phyloP scores from a whole-genome alignment of 2,888 invertebrate species.

The Trichogramma evanescens region DNA sequence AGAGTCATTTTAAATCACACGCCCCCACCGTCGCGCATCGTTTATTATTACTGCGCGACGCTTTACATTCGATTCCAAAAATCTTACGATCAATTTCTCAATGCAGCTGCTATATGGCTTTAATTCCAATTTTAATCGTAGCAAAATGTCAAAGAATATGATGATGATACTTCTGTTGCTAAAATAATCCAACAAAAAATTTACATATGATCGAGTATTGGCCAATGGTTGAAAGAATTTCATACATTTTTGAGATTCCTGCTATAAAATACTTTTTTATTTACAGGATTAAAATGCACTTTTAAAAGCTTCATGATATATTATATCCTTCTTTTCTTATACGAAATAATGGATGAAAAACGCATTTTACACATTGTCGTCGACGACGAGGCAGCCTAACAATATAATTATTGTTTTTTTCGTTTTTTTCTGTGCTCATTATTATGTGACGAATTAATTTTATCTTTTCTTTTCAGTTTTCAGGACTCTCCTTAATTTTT shows the following conservation, averaged over 20 bases:
- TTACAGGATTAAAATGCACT: conserved; percentile 24
- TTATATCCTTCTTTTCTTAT: conserved; percentile 2
- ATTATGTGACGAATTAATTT: conserved; percentile 13
- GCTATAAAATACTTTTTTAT: conserved; percentile 24
- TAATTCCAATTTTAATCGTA: too few species aligned
- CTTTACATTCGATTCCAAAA: too few species aligned
- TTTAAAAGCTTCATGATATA: conserved; percentile 10
- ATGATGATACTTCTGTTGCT: too few species aligned
- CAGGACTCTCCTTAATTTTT: conserved; percentile 6
- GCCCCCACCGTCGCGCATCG: too few species aligned
- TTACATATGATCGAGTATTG: background rate
- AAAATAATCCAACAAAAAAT: too few species aligned
- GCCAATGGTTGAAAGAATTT: background rate
- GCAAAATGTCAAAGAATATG: too few species aligned
- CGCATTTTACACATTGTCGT: too few species aligned
- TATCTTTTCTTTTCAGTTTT: background rate
- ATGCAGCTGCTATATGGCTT: too few species aligned
- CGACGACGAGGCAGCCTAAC: conserved; percentile 19
- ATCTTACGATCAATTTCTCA: too few species aligned
- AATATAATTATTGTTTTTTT: background rate
- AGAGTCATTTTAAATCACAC: too few species aligned
- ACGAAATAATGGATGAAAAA: conserved; percentile 11
- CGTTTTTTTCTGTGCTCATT: conserved; percentile 1
- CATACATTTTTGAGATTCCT: conserved; percentile 13
- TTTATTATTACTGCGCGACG: too few species aligned